phyloP scores from a whole-genome alignment of 2,113 vertebrate genomes.

The Podarcis cretensis region DNA sequence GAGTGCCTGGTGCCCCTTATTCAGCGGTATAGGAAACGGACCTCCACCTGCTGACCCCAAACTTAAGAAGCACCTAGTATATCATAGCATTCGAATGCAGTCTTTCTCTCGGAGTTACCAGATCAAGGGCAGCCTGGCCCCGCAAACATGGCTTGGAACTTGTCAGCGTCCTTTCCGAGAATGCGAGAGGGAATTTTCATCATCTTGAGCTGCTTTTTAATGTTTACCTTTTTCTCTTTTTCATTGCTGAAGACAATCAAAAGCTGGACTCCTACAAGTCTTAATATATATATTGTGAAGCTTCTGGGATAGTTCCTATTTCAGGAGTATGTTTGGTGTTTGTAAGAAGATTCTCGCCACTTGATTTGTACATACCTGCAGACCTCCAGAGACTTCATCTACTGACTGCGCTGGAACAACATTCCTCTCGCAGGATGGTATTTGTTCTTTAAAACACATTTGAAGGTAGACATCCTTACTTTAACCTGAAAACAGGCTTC shows the following conservation, averaged over 20 bases:
- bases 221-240: conserved; percentile 47
- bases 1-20: conserved; percentile 97
- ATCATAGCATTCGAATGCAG: not conserved
- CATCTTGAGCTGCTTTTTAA: conserved; percentile 48
- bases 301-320: conserved; percentile 34
- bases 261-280: not conserved
- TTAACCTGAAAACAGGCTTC: not conserved
- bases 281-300: conserved; percentile 41
- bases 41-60: conserved; percentile 78
- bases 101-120: conserved; percentile 23
- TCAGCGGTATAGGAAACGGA: conserved; percentile 92
- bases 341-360: not conserved
- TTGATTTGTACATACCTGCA: conserved; percentile 56
- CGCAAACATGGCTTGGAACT: conserved; percentile 51
- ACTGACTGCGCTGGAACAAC: conserved; percentile 20
- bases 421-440: conserved; percentile 44
- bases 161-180: conserved; percentile 65
- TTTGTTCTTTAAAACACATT: conserved; percentile 41
- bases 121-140: conserved; percentile 11
- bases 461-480: conserved; percentile 39
- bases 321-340: conserved; percentile 30
- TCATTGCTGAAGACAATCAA: conserved; percentile 74
- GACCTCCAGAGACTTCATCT: conserved; percentile 51
- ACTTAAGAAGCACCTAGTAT: not conserved
- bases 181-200: conserved; percentile 61